A percentile compares a stretch with the other conserved stretches of the same genome.
These are phyloP conservation scores for Lophura nycthemera DNA, from an alignment of 2,113 vertebrate species.

Conservation along the genomic window DNA sequence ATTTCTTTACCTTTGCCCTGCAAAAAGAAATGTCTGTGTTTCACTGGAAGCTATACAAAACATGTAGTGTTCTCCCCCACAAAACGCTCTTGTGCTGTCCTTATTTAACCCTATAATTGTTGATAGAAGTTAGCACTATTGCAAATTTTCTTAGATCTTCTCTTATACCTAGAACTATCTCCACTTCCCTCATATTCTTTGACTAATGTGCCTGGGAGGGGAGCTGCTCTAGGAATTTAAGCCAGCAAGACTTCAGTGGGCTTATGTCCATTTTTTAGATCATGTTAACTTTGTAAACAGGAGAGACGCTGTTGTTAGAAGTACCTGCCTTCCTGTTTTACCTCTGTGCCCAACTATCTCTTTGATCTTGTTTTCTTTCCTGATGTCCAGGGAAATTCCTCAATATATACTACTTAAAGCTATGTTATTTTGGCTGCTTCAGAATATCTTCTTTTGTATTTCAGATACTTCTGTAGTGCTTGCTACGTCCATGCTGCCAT, in stretches of 20 bases:
- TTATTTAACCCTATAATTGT: neutral
- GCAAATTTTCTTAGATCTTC: neutral
- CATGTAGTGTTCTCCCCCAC: neutral
- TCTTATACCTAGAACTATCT: neutral
- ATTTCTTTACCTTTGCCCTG: conserved; percentile 86
- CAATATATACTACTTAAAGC: neutral
- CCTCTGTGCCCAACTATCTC: neutral
- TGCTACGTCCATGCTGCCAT: neutral
- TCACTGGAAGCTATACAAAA: neutral
- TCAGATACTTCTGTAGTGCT: neutral
- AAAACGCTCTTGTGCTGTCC: neutral
- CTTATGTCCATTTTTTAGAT: neutral
- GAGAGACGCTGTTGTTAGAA: neutral
- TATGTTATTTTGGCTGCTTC: neutral
- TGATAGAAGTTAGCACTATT: neutral
- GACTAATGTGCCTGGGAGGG: neutral
- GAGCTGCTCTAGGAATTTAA: neutral
- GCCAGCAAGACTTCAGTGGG: neutral
- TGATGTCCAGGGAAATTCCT: neutral
- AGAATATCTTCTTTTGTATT: neutral
- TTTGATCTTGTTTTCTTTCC: neutral
- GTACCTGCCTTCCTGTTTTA: neutral
- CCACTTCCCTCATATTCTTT: neutral
- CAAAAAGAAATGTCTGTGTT: conserved; percentile 32
- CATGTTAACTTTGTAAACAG: neutral